These are phyloP conservation scores for Noctuana brunneofusca DNA, from an alignment of 2,888 invertebrate species.

Conservation along the genomic window DNA sequence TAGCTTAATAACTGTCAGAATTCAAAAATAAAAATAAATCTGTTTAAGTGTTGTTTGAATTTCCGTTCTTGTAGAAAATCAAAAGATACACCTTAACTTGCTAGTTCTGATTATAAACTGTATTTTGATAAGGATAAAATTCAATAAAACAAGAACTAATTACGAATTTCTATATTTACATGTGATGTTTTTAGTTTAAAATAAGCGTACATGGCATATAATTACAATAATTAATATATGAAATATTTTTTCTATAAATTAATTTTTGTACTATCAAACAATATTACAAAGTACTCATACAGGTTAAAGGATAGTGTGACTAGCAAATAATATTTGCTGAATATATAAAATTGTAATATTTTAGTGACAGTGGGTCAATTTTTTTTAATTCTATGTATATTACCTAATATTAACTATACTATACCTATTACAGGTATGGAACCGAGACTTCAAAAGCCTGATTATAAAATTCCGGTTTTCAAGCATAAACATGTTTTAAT, in stretches of 20 bases:
- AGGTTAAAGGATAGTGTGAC: conserved; percentile 78
- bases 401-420: conserved; percentile 61
- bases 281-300: conserved; percentile 77
- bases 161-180: conserved; percentile 82
- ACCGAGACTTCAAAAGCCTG: conserved; percentile 58
- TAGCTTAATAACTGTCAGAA: too few relatives aligned
- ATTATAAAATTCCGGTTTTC: conserved; percentile 51
- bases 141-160: conserved; percentile 61
- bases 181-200: conserved; percentile 81
- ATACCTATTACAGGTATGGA: conserved; percentile 69
- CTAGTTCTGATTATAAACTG: neutral
- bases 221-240: conserved; percentile 77
- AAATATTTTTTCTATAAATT: conserved; percentile 80
- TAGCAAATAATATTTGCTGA: conserved; percentile 80
- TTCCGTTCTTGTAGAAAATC: neutral
- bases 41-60: neutral
- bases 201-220: conserved; percentile 83
- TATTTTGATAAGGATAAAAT: neutral
- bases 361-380: conserved; percentile 77
- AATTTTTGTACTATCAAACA: conserved; percentile 83
- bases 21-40: neutral
- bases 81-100: too few relatives aligned
- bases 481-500: conserved; percentile 53
- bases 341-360: conserved; percentile 62
- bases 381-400: conserved; percentile 54